Percentiles rank a stretch among this genome's conserved stretches.
Evolutionary conservation across 1,140 invertebrate species (phyloP).

Genomic region (Ostrea edulis): DNA sequence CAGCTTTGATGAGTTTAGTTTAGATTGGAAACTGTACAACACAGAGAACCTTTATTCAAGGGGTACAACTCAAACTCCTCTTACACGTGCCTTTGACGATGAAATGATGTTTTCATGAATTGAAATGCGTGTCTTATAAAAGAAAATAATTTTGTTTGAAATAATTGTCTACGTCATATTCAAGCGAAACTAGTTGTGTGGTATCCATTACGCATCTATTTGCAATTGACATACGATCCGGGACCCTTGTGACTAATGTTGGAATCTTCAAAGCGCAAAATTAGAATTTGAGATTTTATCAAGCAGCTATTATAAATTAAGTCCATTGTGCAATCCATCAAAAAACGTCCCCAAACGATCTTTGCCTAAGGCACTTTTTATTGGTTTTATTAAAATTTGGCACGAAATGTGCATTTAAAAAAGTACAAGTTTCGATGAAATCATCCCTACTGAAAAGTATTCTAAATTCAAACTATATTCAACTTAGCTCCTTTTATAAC

Average conservation of each 20-base stretch:
- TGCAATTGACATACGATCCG: conserved; percentile 14
- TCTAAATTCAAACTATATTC: neutral
- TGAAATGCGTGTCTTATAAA: neutral
- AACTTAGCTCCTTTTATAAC: neutral
- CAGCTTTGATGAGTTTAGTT: too few species aligned
- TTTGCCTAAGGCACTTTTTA: conserved; percentile 29
- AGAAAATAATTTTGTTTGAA: conserved; percentile 28
- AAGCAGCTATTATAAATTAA: conserved; percentile 38
- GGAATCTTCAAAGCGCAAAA: conserved; percentile 33
- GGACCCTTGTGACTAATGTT: conserved; percentile 23
- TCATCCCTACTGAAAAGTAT: neutral
- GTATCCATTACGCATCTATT: conserved; percentile 38
- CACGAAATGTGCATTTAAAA: conserved; percentile 29
- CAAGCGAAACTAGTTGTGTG: conserved; percentile 36
- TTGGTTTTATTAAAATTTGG: conserved; percentile 28
- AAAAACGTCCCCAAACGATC: conserved; percentile 11
- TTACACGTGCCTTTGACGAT: neutral
- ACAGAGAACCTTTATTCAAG: neutral
- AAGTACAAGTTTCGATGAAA: neutral
- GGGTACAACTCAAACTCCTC: neutral
- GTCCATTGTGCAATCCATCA: conserved; percentile 28
- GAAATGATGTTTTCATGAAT: neutral
- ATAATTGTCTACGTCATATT: conserved; percentile 30
- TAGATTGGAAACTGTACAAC: too few species aligned
- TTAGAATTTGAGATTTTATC: conserved; percentile 39